A percentile compares a stretch with the other conserved stretches of the same genome.
phyloP scores from a whole-genome alignment of 1,140 invertebrate genomes.

The Danaus melanippus region DNA sequence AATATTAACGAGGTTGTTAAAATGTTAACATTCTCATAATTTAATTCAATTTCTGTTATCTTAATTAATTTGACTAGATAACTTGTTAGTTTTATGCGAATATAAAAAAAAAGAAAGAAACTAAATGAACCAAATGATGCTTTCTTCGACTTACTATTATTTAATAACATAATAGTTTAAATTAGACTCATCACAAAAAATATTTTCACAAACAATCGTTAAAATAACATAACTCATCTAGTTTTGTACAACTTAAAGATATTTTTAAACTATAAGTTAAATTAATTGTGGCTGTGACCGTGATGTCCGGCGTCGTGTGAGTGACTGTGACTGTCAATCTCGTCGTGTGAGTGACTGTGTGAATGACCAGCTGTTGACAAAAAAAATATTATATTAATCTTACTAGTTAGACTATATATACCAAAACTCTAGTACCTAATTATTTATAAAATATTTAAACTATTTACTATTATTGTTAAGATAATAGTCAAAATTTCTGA shows the following conservation, averaged over 20 bases:
- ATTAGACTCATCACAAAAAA: conserved; percentile 8
- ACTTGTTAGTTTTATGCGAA: too few species aligned
- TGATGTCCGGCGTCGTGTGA: conserved; percentile 28
- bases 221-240: neutral
- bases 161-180: too few species aligned
- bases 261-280: conserved; percentile 1
- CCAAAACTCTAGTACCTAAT: too few species aligned
- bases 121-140: too few species aligned
- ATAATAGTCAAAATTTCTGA: conserved; percentile 2
- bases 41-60: too few species aligned
- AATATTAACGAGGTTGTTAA: too few species aligned
- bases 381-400: conserved; percentile 8
- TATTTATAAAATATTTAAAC: neutral
- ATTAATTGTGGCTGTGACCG: conserved; percentile 24
- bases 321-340: conserved; percentile 18
- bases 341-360: conserved; percentile 26
- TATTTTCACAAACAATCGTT: neutral
- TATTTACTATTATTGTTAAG: neutral
- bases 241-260: conserved; percentile 1
- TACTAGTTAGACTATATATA: too few species aligned
- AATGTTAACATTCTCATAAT: too few species aligned
- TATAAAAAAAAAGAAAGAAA: too few species aligned
- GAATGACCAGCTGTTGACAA: conserved; percentile 44
- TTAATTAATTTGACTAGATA: too few species aligned
- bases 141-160: too few species aligned